A percentile compares a stretch with the other conserved stretches of the same genome.
phyloP scores from a whole-genome alignment of 2,888 invertebrate genomes.

The Seira musarum region DNA sequence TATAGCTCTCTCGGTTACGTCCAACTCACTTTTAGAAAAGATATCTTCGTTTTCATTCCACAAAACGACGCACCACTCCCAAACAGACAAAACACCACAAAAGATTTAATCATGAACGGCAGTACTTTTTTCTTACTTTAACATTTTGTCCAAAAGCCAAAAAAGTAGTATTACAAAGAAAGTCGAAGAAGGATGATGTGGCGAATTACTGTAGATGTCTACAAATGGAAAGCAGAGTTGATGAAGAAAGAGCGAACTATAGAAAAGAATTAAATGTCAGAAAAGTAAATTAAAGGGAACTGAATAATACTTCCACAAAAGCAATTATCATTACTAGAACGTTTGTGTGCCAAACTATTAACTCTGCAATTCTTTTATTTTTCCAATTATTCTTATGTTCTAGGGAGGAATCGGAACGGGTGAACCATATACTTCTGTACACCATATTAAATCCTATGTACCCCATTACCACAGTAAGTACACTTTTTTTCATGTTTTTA shows the following conservation, averaged over 20 bases:
- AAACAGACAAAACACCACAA: neutral
- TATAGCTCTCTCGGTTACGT: neutral
- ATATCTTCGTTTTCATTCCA: neutral
- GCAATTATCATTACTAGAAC: neutral
- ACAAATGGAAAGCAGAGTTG: neutral
- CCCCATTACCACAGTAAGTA: slow-evolving; percentile 98
- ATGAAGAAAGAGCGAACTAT: neutral
- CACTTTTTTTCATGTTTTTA: slow-evolving; percentile 20
- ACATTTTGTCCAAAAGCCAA: slow-evolving; percentile 8
- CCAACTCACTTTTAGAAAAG: too few relatives aligned
- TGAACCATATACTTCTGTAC: slow-evolving; percentile 97
- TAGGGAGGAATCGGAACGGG: slow-evolving; percentile 84
- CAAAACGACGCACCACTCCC: neutral
- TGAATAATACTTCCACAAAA: neutral
- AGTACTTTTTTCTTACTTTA: too few relatives aligned
- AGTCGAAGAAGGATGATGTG: neutral
- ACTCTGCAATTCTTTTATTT: neutral
- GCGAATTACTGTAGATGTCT: too few relatives aligned
- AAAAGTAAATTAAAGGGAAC: slow-evolving; percentile 7
- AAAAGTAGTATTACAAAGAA: neutral
- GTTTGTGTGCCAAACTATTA: slow-evolving; percentile 10
- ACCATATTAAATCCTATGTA: slow-evolving; percentile 99
- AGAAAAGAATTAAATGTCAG: slow-evolving; percentile 4
- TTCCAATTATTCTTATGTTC: slow-evolving; percentile 72
- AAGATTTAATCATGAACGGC: neutral